Base-by-base conservation (phyloP, 2,113 vertebrate genomes). In the Diglossa brunneiventris region DNA sequence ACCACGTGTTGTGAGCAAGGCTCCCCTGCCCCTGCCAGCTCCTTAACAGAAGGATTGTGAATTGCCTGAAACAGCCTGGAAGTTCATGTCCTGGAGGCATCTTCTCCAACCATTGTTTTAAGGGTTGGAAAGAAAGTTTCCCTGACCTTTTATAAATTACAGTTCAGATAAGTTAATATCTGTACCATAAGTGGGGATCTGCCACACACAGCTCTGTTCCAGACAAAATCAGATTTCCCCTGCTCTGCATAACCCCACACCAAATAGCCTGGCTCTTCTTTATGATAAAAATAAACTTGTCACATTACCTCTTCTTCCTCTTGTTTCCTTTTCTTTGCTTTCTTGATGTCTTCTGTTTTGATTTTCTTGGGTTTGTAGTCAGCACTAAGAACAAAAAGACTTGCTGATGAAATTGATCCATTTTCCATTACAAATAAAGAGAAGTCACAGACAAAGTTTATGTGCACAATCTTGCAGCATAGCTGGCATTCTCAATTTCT, bases 281-380 rank as follows among this genome's bases (percentile, higher is more conserved):
- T 30, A 59, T 26, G 35, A 42, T 7, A 86, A 39, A 89, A 80
- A 70, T 63, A 42, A 88, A 80, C 12, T 42, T 84, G 78, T 92
- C 63, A 92, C 64, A 75, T 96, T 98, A 98, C 97, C 94, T 98
- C 98, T 30, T 98, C 98, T 37, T 98, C 98, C 69, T 99, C 98
- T 74, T 97, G 98, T 98, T 99, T 99, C 96, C 98, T 98, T 92
- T 99, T 99, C 97, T 99, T 99, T 90, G 97, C 98, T 95, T 99
- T 99, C 95, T 99, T 99, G 55, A 98, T 98, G 86, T 99, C 98
- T 97, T 99, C 99, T 59, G 98, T 98, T 98, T 99, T 99, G 83
- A 99, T 98, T 97, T 99, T 99, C 98, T 99, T 99, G 92, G 98
- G 98, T 96, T 99, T 99, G 97, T 98, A 98, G 61, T 99, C 98